Evolutionary conservation across 2,113 vertebrate species (phyloP).

Genomic region (Ciconia stormi): DNA sequence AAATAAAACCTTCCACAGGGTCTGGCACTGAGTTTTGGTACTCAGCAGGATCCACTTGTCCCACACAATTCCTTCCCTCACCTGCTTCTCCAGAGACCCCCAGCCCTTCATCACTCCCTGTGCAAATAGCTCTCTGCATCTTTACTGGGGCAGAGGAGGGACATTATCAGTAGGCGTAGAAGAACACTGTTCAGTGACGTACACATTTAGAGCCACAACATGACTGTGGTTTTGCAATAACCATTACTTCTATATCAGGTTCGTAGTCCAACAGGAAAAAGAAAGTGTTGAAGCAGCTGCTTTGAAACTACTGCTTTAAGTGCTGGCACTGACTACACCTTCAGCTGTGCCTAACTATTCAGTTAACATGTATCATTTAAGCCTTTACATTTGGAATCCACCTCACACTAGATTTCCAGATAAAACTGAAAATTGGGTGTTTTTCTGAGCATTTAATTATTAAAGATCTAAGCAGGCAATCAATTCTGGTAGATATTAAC

Average conservation of each 20-base stretch:
- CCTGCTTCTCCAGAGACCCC: not conserved
- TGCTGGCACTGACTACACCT: not conserved
- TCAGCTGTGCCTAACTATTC: not conserved
- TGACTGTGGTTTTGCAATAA: not conserved
- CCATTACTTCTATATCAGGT: not conserved
- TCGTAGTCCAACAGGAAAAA: not conserved
- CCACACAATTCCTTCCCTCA: not conserved
- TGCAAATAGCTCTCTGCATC: not conserved
- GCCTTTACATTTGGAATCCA: not conserved
- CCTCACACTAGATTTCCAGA: not conserved
- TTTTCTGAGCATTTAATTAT: not conserved
- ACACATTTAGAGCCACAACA: not conserved
- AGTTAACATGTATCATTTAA: not conserved
- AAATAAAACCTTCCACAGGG: not conserved
- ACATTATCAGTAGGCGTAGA: fast-evolving
- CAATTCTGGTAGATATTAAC: not conserved
- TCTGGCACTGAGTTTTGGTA: not conserved
- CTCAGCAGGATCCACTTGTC: not conserved
- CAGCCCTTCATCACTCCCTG: not conserved
- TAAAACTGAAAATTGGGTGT: not conserved
- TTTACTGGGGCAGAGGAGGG: not conserved
- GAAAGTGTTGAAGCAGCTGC: not conserved
- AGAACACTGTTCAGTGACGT: not conserved
- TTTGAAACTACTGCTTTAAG: not conserved
- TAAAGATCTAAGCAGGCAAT: not conserved